Percentiles rank a stretch among this genome's conserved stretches.
Conservation (phyloP, 2,113 vertebrate species). For the Sigmodon hispidus region DNA sequence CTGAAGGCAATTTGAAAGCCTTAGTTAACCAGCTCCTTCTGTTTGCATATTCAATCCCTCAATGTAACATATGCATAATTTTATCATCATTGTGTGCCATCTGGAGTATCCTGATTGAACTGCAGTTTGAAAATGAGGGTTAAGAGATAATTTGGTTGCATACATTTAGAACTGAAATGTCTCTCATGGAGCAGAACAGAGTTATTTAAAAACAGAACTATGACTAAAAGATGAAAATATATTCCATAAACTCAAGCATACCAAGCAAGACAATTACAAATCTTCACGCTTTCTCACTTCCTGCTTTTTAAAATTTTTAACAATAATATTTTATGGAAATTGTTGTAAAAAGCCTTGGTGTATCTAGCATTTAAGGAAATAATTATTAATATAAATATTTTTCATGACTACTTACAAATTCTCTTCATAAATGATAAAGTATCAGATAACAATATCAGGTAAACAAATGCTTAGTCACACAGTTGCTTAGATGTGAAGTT, state of each 20-base stretch:
- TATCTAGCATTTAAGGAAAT: neutral
- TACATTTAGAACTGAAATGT: constrained; percentile 68
- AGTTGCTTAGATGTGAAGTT: constrained; percentile 56
- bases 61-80: constrained; percentile 82
- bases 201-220: constrained; percentile 79
- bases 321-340: constrained; percentile 53
- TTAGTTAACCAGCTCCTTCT: constrained; percentile 82
- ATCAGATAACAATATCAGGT: neutral
- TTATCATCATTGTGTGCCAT: constrained; percentile 87
- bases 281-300: constrained; percentile 24
- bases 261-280: constrained; percentile 51
- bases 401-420: constrained; percentile 55
- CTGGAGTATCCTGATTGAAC: constrained; percentile 86
- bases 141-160: constrained; percentile 77
- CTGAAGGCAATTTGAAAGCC: constrained; percentile 74
- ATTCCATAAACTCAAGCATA: constrained; percentile 49
- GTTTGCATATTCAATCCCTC: constrained; percentile 80
- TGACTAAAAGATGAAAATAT: constrained; percentile 78
- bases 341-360: neutral
- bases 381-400: constrained; percentile 16
- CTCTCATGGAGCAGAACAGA: constrained; percentile 76
- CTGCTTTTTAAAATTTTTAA: constrained; percentile 37
- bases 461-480: neutral
- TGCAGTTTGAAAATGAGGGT: constrained; percentile 83
- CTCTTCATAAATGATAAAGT: constrained; percentile 41